Percentiles rank a stretch among this genome's conserved stretches.
Conservation (phyloP, 2,113 vertebrate species). For the Brachyistius frenatus region DNA sequence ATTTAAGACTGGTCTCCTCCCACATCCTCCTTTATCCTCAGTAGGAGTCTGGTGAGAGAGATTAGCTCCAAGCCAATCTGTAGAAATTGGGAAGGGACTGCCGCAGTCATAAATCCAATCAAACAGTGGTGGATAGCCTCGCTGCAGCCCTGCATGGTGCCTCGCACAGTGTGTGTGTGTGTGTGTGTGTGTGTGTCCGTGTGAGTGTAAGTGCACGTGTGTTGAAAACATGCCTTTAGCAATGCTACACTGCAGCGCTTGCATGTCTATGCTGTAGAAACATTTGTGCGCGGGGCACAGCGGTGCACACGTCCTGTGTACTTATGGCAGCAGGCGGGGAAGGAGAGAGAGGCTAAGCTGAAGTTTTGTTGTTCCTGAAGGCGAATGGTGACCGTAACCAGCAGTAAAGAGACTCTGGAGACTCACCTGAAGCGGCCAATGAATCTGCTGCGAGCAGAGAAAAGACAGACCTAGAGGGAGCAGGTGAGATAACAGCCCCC, state of each 20-base stretch:
- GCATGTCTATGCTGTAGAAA: too few species aligned
- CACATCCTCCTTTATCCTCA: conserved; percentile 71
- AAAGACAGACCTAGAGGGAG: conserved; percentile 64
- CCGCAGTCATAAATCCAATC: conserved; percentile 78
- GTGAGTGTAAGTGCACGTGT: neutral
- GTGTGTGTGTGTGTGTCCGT: neutral
- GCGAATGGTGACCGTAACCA: conserved; percentile 62
- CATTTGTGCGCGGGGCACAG: neutral
- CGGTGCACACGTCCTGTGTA: neutral
- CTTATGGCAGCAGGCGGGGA: conserved; percentile 3
- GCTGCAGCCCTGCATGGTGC: conserved; percentile 39
- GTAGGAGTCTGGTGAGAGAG: conserved; percentile 67
- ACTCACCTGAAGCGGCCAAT: conserved; percentile 58
- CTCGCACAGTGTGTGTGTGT: conserved; percentile 7
- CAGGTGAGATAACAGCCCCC: conserved; percentile 65
- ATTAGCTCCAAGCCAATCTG: conserved; percentile 76
- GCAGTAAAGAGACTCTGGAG: conserved; percentile 72
- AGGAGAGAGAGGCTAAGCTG: neutral
- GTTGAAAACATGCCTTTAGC: conserved; percentile 19
- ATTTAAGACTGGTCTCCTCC: conserved; percentile 71
- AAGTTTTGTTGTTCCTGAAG: conserved; percentile 44
- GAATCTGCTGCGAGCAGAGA: conserved; percentile 52
- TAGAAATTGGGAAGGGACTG: conserved; percentile 70
- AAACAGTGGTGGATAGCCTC: conserved; percentile 58
- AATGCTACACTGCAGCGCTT: too few species aligned